These are phyloP conservation scores for Stegana nigrithorax DNA, from an alignment of 2,888 invertebrate genomes.

Conservation along the genomic window DNA sequence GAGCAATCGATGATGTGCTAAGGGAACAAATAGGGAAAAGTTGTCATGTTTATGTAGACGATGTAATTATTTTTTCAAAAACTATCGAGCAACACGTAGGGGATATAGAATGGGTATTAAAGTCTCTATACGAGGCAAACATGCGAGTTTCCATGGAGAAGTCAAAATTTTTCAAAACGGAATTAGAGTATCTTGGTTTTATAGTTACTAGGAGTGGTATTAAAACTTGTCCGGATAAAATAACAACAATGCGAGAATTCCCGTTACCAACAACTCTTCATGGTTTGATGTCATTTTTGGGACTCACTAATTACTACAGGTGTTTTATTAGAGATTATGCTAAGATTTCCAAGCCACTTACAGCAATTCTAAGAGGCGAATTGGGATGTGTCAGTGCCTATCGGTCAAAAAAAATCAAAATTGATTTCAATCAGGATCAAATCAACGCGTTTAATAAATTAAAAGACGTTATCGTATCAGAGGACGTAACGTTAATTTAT, in stretches of 20 bases:
- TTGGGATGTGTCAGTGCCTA: background rate
- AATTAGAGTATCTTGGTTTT: background rate
- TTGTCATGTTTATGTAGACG: constrained; percentile 6
- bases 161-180: constrained; percentile 4
- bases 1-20: constrained; percentile 10
- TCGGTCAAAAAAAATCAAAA: background rate
- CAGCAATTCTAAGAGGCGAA: background rate
- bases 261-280: background rate
- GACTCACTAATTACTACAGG: background rate
- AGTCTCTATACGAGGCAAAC: background rate
- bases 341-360: background rate
- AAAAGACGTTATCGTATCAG: background rate
- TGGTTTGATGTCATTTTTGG: background rate
- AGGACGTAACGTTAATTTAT: background rate
- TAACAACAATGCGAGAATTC: background rate
- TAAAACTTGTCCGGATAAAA: background rate
- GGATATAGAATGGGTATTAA: background rate
- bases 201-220: background rate
- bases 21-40: constrained; percentile 6
- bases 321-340: constrained; percentile 6
- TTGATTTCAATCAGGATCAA: background rate
- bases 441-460: background rate
- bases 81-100: background rate
- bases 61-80: background rate
- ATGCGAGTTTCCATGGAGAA: constrained; percentile 2